Base-by-base conservation (phyloP, 2,113 vertebrate species). In the Mormyrus iriodes region DNA sequence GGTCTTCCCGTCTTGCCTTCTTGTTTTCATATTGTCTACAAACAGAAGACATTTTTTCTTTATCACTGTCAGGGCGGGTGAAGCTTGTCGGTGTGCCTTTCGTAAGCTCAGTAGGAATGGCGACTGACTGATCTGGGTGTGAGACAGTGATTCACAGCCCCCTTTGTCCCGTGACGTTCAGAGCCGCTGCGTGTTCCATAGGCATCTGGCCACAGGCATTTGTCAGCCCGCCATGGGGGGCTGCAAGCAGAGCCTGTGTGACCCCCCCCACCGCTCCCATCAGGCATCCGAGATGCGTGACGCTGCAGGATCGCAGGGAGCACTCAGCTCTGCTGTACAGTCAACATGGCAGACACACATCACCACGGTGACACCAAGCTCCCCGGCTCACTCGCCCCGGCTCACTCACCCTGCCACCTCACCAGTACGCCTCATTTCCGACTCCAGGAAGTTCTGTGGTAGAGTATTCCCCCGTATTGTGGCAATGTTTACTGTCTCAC, bases 401-500 rank as follows among this genome's bases (percentile, higher is more conserved):
- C 19, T 85, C 9, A 46, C 44, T 88, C 87, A 44, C 48, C 44
- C 85, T 2, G 31, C 73, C 73, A 19, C 15, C 35, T 19, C 87
- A 51, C 85, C 83, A 84, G 49, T 90, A 85, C 88, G 51, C 73
- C 89, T 69, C 53, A 76, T 85, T 86, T 91, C 73, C 51, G 65
- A 88, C 58, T 35, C 15, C 83, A 12, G 27, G 82, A 86, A 49
- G 9, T 87, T n/a, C n/a, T 84, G 31, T 90, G 7, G 31, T 51
- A 84, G 44, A 87, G 31, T 31, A 44, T 90, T 69, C 48, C 61
- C 21, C 17, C 12, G 44, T 3, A 9, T 35, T 52, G 12, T 55
- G 17, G 27, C 48, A 39, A 79, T 31, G 35, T 48, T 55, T 88
- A 7, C 39, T 17, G 46, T 88, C 35, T 39, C 46, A 2, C 42